Percentiles rank a stretch among this genome's conserved stretches.
Evolutionary conservation across 2,797 vertebrate species (phyloP).

Genomic region (Oceanodroma leucorhoa): DNA sequence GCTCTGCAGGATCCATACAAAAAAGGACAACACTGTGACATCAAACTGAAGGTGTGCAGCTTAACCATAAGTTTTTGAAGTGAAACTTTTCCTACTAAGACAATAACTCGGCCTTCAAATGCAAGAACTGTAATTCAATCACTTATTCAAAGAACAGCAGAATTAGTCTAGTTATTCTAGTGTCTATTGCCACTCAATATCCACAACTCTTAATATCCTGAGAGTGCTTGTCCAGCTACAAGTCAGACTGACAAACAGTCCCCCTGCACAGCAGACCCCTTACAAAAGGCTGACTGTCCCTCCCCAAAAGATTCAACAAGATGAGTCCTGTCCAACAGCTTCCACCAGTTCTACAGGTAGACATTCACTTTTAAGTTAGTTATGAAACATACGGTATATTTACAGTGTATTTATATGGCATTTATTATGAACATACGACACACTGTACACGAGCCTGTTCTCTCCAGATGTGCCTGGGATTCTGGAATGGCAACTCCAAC

Average conservation of each 20-base stretch:
- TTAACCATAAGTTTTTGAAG: background rate
- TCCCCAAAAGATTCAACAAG: background rate
- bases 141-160: background rate
- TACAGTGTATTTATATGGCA: background rate
- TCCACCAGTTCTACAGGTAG: background rate
- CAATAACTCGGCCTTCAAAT: background rate
- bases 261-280: background rate
- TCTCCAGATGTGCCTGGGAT: background rate
- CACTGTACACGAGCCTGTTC: background rate
- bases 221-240: background rate
- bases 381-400: background rate
- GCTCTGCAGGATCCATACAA: background rate
- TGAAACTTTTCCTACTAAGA: background rate
- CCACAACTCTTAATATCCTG: background rate
- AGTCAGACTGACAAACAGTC: background rate
- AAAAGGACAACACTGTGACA: fast-evolving
- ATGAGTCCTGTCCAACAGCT: background rate
- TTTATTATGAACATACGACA: background rate
- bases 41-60: background rate
- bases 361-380: background rate
- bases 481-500: background rate
- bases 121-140: background rate
- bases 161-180: background rate
- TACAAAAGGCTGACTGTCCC: background rate
- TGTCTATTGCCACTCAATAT: background rate